Evolutionary conservation across 1,140 invertebrate species (phyloP), one percentile per base, ranked within the genome.

Genomic region (Drosophila hydei): DNA sequence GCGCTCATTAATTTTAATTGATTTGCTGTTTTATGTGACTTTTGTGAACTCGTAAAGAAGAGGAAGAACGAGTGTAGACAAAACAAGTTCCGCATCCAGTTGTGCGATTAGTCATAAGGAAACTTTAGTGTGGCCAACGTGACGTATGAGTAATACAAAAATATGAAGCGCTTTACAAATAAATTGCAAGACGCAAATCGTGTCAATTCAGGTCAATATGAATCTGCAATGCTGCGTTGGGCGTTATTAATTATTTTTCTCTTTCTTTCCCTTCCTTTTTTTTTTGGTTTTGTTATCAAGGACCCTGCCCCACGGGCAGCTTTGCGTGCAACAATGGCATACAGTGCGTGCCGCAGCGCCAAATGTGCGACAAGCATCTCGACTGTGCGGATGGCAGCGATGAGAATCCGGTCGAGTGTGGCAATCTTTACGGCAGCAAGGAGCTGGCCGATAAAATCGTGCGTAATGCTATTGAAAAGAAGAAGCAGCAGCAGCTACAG

Each of bases 371-470:
- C 88, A 92, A 93, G 2, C 77, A 92, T 19, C 51, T 69, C 2
- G 95, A 97, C 83, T 97, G 96, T 92, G 92, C 93, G 8, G 93
- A 95, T 83, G 93, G 93, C 12, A 93, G 94, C 40, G 96, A 96
- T 89, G 95, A 95, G 87, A 77, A 92, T 63, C 63, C 73, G 3
- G 55, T 90, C 36, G 79, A 91, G 60, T 91, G 91, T 54, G 90
- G 90, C 42, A 71, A 90, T 45, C 81, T 91, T 30, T 90, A 90
- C 65, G 90, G 90, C 42, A 91, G 90, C 74, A 91, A 79, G 68
- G 72, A 84, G 72, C 64, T 91, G 48, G 72, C 80, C 74, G 76
- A 87, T 72, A 90, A 84, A 77, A 89, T 90, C 63, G 78, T 90
- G 16, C 71, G 80, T 71, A 81, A 79, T 72, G 89, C 77, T 40